Evolutionary conservation across 2,888 invertebrate genomes (phyloP).

Genomic region (Agrochola litura): DNA sequence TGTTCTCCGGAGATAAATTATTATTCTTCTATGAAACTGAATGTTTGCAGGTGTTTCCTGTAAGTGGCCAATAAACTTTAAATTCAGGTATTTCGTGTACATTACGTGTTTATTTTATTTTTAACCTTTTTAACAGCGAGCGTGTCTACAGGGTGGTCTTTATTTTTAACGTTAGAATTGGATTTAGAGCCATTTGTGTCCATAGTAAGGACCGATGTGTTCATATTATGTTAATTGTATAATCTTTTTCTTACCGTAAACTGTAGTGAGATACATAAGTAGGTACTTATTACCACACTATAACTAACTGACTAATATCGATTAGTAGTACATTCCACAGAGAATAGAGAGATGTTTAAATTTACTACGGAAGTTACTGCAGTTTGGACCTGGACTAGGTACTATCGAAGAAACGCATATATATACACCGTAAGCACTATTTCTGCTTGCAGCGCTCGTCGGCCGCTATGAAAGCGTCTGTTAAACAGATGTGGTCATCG

Average conservation of each 20-base stretch:
- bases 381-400: neutral
- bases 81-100: slow-evolving; percentile 76
- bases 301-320: neutral
- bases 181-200: neutral
- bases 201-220: neutral
- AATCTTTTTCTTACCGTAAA: neutral
- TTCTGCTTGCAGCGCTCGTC: too few relatives aligned
- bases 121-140: slow-evolving; percentile 70
- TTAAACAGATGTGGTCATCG: too few relatives aligned
- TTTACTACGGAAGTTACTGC: neutral
- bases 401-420: too few relatives aligned
- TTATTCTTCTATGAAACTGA: slow-evolving; percentile 42
- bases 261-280: neutral
- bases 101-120: slow-evolving; percentile 77
- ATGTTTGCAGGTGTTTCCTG: slow-evolving; percentile 80
- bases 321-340: neutral
- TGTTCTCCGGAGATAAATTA: slow-evolving; percentile 11
- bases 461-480: too few relatives aligned
- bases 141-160: slow-evolving; percentile 65
- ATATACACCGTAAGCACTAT: too few relatives aligned
- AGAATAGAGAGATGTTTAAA: neutral
- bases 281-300: too few relatives aligned
- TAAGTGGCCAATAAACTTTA: slow-evolving; percentile 81
- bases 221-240: neutral
- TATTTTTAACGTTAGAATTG: slow-evolving; percentile 26